Conservation (phyloP, 2,888 invertebrate genomes). For the Cetonia aurata region DNA sequence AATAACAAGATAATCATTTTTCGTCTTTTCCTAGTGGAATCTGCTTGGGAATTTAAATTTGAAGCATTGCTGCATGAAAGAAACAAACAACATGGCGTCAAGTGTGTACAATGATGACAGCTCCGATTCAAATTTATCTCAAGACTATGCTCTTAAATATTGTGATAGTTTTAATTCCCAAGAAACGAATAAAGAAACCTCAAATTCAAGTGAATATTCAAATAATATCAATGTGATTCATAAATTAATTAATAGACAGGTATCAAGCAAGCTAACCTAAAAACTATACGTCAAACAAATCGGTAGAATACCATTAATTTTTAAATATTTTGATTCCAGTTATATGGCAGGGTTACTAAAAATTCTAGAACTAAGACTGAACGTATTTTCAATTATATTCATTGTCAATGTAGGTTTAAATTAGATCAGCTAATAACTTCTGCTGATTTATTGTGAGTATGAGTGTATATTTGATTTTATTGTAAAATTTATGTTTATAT, state of each 20-base stretch:
- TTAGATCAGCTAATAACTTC: conserved; percentile 55
- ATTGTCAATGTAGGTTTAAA: conserved; percentile 61
- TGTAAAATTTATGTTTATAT: conserved; percentile 21
- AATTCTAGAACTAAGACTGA: conserved; percentile 64
- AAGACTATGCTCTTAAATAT: conserved; percentile 39
- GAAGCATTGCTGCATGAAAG: conserved; percentile 12
- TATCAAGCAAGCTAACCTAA: conserved; percentile 56
- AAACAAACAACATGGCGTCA: conserved; percentile 53
- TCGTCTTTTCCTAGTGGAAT: too few relatives aligned
- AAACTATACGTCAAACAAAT: conserved; percentile 47
- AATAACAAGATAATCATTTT: neutral
- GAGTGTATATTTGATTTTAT: too few relatives aligned
- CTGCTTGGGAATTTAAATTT: conserved; percentile 27
- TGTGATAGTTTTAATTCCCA: conserved; percentile 42
- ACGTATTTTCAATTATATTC: conserved; percentile 62
- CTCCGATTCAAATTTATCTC: conserved; percentile 47
- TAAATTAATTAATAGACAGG: conserved; percentile 56
- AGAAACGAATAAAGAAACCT: conserved; percentile 34
- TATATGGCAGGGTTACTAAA: conserved; percentile 63
- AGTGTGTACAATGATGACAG: conserved; percentile 52
- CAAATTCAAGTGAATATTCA: conserved; percentile 26
- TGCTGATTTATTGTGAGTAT: conserved; percentile 59
- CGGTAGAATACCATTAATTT: conserved; percentile 38
- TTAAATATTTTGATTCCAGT: conserved; percentile 56
- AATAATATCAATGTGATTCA: conserved; percentile 52